Conservation (phyloP, 2,797 vertebrate species). For the Dicrostonyx torquatus region DNA sequence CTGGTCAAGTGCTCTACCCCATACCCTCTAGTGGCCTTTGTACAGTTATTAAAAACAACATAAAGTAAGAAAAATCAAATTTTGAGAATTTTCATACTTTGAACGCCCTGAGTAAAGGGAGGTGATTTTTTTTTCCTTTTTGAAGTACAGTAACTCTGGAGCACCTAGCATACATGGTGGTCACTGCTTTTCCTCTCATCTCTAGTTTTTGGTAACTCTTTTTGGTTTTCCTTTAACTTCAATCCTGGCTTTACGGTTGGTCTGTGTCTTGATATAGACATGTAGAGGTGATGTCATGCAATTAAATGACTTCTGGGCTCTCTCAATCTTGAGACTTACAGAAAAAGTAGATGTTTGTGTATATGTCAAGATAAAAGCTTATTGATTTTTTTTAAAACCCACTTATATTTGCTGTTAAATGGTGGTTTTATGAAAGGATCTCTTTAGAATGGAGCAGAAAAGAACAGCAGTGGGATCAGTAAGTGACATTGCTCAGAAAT, state of each 20-base stretch:
- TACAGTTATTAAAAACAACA: slow-evolving; percentile 29
- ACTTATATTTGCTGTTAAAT: slow-evolving; percentile 46
- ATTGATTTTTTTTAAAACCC: slow-evolving; percentile 53
- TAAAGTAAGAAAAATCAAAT: slow-evolving; percentile 32
- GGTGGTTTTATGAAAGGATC: slow-evolving; percentile 59
- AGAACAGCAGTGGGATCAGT: neutral
- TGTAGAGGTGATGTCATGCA: neutral
- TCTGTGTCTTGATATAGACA: neutral
- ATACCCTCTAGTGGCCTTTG: neutral
- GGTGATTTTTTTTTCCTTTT: slow-evolving; percentile 6
- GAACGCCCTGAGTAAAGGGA: neutral
- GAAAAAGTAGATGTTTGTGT: slow-evolving; percentile 15
- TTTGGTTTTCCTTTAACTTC: slow-evolving; percentile 45
- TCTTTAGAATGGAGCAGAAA: slow-evolving; percentile 34
- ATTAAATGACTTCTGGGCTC: slow-evolving; percentile 29
- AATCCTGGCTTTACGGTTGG: neutral
- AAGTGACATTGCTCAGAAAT: neutral
- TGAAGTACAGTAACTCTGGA: neutral
- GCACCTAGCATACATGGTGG: neutral
- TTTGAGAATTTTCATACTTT: slow-evolving; percentile 28
- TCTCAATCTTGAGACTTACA: slow-evolving; percentile 30
- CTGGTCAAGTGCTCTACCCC: neutral
- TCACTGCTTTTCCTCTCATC: neutral
- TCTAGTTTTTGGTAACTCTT: neutral
- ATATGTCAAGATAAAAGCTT: slow-evolving; percentile 54